These are phyloP conservation scores for Cantharis lateralis DNA, from an alignment of 2,888 invertebrate genomes.

Conservation along the genomic window DNA sequence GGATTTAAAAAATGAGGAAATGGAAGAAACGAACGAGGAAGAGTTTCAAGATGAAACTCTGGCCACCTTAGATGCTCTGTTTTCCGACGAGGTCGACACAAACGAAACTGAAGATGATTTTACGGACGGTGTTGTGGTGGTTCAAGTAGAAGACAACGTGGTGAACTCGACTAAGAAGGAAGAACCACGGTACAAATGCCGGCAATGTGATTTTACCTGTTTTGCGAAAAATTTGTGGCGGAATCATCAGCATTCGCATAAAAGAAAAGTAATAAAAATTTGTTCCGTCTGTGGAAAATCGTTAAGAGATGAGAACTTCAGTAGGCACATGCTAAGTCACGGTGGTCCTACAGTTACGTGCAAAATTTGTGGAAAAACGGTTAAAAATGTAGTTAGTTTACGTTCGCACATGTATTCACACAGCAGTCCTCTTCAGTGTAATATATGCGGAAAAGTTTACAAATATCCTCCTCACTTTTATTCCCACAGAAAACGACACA, in stretches of 20 bases:
- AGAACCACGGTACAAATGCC: background rate
- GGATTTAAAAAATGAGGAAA: background rate
- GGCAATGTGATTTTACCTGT: background rate
- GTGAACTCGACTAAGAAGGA: background rate
- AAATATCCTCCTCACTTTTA: background rate
- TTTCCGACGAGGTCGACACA: background rate
- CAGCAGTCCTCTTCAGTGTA: background rate
- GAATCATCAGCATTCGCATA: background rate
- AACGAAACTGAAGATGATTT: background rate
- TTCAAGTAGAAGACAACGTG: background rate
- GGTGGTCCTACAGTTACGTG: background rate
- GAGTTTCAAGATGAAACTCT: background rate
- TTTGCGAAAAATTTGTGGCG: background rate
- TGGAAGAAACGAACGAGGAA: background rate
- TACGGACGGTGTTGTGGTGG: background rate
- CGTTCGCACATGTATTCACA: background rate
- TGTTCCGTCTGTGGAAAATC: background rate
- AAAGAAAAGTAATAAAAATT: background rate
- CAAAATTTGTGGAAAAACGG: background rate
- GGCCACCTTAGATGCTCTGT: background rate
- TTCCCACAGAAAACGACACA: background rate
- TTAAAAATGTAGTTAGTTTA: background rate
- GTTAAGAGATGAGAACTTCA: background rate
- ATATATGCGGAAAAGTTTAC: background rate
- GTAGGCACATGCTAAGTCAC: background rate